phyloP scores from a whole-genome alignment of 2,888 invertebrate genomes.

The Cryptophagus acutangulus region DNA sequence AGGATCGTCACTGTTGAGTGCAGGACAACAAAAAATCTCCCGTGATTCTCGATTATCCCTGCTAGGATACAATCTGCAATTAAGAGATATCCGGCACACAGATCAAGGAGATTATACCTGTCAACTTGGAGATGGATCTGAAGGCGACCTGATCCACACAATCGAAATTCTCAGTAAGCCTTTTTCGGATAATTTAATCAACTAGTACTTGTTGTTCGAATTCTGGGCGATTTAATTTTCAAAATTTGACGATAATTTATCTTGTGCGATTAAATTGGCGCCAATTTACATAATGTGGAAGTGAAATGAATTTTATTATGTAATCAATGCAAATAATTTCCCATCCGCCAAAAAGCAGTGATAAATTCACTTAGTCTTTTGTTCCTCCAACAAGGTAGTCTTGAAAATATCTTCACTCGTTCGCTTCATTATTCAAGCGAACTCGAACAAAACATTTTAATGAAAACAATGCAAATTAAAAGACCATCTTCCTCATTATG shows the following conservation, averaged over 20 bases:
- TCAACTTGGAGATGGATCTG: constrained; percentile 50
- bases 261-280: too few relatives aligned
- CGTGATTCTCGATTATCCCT: constrained; percentile 49
- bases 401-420: too few relatives aligned
- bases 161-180: constrained; percentile 50
- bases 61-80: constrained; percentile 49
- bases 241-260: too few relatives aligned
- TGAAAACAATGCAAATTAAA: constrained; percentile 7
- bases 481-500: constrained; percentile 9
- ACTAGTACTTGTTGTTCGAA: too few relatives aligned
- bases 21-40: constrained; percentile 50
- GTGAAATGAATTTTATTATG: too few relatives aligned
- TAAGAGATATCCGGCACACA: constrained; percentile 48
- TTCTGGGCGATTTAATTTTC: too few relatives aligned
- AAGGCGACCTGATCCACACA: constrained; percentile 50
- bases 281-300: too few relatives aligned
- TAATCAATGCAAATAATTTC: too few relatives aligned
- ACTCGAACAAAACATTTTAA: constrained; percentile 4
- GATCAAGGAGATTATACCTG: constrained; percentile 54
- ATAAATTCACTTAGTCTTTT: too few relatives aligned
- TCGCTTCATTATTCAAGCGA: not conserved
- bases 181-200: too few relatives aligned
- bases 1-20: constrained; percentile 49
- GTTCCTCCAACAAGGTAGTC: too few relatives aligned
- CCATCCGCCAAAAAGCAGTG: too few relatives aligned